phyloP scores from a whole-genome alignment of 2,113 vertebrate genomes.

The Gallinago undulata region DNA sequence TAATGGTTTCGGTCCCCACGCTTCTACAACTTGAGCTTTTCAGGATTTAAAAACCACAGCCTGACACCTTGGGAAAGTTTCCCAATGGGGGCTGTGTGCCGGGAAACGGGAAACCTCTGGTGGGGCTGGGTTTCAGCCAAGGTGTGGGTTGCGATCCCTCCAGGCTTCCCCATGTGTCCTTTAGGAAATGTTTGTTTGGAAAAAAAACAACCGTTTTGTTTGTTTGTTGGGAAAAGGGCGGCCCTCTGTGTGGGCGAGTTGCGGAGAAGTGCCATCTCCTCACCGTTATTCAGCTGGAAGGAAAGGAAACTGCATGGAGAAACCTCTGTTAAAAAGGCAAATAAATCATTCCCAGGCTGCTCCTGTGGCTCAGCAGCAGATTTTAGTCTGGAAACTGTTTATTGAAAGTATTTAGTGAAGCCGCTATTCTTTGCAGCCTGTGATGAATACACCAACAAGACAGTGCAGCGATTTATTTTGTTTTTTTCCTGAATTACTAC shows the following conservation, averaged over 20 bases:
- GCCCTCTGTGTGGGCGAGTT: fast-evolving
- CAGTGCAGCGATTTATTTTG: not conserved
- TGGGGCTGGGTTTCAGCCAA: fast-evolving
- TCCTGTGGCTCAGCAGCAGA: not conserved
- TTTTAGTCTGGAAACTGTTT: not conserved
- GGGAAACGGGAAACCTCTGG: not conserved
- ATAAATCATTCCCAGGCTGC: not conserved
- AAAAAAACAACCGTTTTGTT: not conserved
- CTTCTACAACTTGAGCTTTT: not conserved
- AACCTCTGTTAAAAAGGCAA: not conserved
- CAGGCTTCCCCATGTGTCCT: fast-evolving
- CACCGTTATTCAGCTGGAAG: not conserved
- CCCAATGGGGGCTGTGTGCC: fast-evolving
- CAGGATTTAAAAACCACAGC: not conserved
- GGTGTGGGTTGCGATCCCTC: fast-evolving
- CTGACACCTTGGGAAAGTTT: not conserved
- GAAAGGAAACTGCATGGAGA: not conserved
- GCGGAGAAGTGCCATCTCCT: not conserved
- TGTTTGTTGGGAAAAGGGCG: not conserved
- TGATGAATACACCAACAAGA: not conserved
- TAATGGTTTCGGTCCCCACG: not conserved
- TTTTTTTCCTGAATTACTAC: not conserved
- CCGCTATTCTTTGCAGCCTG: not conserved
- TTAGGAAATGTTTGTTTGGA: fast-evolving
- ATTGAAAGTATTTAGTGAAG: not conserved